A percentile compares a stretch with the other conserved stretches of the same genome.
Conservation (phyloP, 2,797 vertebrate genomes). For the Urosaurus nigricauda region DNA sequence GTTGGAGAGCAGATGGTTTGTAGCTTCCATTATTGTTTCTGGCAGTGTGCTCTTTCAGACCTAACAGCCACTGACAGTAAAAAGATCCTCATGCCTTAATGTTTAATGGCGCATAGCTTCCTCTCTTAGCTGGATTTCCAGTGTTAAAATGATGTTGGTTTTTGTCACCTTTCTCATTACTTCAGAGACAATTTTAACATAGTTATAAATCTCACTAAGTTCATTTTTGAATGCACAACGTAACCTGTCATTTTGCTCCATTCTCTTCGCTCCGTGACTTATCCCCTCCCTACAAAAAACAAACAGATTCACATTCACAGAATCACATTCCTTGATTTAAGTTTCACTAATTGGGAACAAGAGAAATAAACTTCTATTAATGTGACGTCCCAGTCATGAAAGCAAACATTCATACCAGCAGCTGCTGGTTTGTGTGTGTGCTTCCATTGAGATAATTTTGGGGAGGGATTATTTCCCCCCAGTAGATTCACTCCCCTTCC, state of each 20-base stretch:
- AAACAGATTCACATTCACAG: neutral
- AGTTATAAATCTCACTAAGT: neutral
- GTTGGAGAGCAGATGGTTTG: neutral
- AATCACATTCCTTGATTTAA: conserved; percentile 19
- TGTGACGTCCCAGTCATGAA: neutral
- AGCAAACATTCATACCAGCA: neutral
- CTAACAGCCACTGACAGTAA: neutral
- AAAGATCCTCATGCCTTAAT: conserved; percentile 18
- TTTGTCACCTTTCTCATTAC: neutral
- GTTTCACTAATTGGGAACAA: neutral
- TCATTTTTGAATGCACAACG: neutral
- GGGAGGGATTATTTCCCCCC: neutral
- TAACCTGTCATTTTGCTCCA: conserved; percentile 1
- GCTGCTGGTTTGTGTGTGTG: neutral
- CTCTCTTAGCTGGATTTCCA: neutral
- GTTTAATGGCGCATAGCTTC: neutral
- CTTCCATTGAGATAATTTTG: neutral
- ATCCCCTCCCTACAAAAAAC: neutral
- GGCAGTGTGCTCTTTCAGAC: conserved; percentile 14
- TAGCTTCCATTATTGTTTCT: neutral
- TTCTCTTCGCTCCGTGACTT: neutral
- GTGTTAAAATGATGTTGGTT: conserved; percentile 8
- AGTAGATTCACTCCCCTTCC: neutral
- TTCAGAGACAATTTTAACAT: neutral
- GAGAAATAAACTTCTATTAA: conserved; percentile 12